Conservation (phyloP, 1,140 invertebrate genomes). For the Calephelis nemesis region DNA sequence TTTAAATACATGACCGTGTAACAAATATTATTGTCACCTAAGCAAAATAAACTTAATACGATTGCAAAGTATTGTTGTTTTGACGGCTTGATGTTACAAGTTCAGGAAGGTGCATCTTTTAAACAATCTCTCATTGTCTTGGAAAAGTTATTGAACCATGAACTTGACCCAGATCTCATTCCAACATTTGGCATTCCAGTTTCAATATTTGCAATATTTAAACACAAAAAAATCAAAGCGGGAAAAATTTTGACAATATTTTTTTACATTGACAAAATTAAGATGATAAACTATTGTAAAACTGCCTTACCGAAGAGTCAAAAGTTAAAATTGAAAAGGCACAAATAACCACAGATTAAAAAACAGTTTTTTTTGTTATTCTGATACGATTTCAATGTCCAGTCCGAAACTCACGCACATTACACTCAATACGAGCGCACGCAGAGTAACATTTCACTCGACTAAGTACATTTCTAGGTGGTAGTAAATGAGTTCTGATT, state of each 20-base stretch:
- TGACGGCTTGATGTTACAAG: conserved; percentile 11
- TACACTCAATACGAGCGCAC: conserved; percentile 58
- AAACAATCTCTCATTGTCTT: conserved; percentile 36
- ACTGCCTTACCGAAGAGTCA: conserved; percentile 3
- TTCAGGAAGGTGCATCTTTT: conserved; percentile 12
- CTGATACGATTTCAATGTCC: conserved; percentile 27
- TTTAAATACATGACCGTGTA: no score
- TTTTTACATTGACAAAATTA: background rate
- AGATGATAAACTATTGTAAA: background rate
- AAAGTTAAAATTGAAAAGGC: conserved; percentile 17
- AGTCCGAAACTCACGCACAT: conserved; percentile 45
- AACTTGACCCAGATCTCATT: conserved; percentile 35
- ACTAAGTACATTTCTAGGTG: conserved; percentile 60
- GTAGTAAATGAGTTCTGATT: conserved; percentile 38
- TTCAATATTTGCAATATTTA: conserved; percentile 14
- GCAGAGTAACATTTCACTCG: conserved; percentile 62
- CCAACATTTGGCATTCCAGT: conserved; percentile 11
- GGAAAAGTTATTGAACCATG: conserved; percentile 30
- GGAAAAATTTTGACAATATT: background rate
- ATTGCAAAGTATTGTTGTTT: background rate
- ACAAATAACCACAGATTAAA: conserved; percentile 40
- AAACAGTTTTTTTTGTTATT: conserved; percentile 33
- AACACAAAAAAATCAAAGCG: background rate
- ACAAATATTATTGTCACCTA: no score
- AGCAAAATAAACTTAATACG: background rate